These are phyloP conservation scores for Drosophila subobscura DNA, from an alignment of 1,140 invertebrate species.

Conservation along the genomic window DNA sequence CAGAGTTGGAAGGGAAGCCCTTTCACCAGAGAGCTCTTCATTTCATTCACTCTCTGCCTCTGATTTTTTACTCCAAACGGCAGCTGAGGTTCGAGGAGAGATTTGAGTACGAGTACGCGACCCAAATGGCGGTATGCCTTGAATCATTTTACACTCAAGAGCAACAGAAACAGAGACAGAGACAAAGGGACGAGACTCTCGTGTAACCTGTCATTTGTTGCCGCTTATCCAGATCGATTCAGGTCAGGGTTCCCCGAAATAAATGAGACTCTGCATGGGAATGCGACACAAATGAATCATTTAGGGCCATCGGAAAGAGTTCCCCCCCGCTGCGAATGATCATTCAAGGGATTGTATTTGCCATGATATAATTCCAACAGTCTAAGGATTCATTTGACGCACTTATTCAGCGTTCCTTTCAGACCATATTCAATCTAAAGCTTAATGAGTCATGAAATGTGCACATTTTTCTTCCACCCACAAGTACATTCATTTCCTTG, in stretches of 20 bases:
- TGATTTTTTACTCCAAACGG: neutral
- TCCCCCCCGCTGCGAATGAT: too few species aligned
- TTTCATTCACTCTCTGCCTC: neutral
- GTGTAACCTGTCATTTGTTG: constrained; percentile 3
- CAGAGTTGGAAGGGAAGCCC: neutral
- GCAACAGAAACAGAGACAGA: too few species aligned
- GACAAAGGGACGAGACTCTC: constrained; percentile 8
- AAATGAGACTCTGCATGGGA: constrained; percentile 32
- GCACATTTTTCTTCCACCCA: too few species aligned
- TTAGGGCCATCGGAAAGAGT: neutral
- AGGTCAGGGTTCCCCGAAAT: constrained; percentile 33
- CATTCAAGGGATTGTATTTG: neutral
- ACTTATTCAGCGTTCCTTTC: too few species aligned
- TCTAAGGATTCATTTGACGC: too few species aligned
- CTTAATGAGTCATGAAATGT: too few species aligned
- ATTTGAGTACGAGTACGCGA: neutral
- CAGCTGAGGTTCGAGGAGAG: neutral
- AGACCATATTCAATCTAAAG: too few species aligned
- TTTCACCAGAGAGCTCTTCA: constrained; percentile 10
- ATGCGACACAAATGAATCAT: constrained; percentile 20
- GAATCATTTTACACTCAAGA: constrained; percentile 1
- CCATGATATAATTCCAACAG: too few species aligned
- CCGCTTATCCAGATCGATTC: constrained; percentile 38
- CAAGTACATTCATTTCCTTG: too few species aligned
- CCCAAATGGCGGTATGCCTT: constrained; percentile 4